Evolutionary conservation across 2,797 vertebrate species (phyloP).

Genomic region (Lepus townsendii): DNA sequence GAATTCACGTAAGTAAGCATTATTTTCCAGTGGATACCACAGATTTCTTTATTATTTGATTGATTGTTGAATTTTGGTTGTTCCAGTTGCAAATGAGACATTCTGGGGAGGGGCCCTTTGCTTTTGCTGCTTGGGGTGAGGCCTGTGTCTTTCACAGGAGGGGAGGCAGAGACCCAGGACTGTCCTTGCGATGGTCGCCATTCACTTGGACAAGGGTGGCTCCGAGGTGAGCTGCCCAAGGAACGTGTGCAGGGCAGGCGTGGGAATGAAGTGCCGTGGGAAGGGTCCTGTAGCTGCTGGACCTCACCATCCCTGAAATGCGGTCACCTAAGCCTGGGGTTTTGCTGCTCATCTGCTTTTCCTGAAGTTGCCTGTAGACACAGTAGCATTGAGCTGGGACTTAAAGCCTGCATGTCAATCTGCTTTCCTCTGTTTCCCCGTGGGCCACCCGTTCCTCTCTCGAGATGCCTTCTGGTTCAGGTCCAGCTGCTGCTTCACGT

Average conservation of each 20-base stretch:
- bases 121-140: background rate
- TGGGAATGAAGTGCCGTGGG: rapidly evolving
- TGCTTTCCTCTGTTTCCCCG: background rate
- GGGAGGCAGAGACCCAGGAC: rapidly evolving
- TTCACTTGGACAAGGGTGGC: background rate
- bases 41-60: constrained; percentile 18
- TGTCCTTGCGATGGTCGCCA: rapidly evolving
- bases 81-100: background rate
- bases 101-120: background rate
- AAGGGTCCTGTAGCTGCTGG: rapidly evolving
- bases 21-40: background rate
- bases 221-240: rapidly evolving
- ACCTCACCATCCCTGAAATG: background rate
- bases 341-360: background rate
- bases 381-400: rapidly evolving
- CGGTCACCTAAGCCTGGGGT: too few species aligned
- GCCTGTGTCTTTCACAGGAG: background rate
- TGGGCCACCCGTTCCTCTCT: background rate
- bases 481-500: background rate
- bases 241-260: rapidly evolving
- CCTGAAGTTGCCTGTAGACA: background rate
- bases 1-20: background rate
- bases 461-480: background rate
- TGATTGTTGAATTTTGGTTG: constrained; percentile 5
- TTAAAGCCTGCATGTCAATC: background rate